Evolutionary conservation across 2,888 invertebrate genomes (phyloP), one percentile per base, ranked within the genome.

Genomic region (Leucophenga maculata): DNA sequence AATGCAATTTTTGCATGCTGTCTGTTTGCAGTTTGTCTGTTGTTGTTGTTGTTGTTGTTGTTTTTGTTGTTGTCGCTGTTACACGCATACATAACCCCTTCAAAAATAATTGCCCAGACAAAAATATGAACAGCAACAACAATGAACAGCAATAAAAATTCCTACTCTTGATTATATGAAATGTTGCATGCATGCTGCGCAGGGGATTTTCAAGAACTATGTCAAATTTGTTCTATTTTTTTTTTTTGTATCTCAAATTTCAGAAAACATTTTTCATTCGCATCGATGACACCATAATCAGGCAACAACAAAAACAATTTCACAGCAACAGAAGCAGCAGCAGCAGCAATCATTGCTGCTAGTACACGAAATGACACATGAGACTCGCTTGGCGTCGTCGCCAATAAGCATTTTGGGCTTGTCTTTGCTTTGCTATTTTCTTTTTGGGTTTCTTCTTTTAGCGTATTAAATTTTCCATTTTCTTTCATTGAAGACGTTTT

Each of bases 1-100:
- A 84, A 83, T 82, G 78, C 82, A 80, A 81, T 78, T 80, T 81
- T 84, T 81, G 85, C 83, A 85, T 85, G 68, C 73, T 75, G 54
- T 48, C 13, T 46, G 55, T 65, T n/a, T 32, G 32, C 59, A 11
- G 31, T 59, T 52, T n/a, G n/a, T n/a, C n/a, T n/a, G n/a, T n/a
- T n/a, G n/a, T n/a, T n/a, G n/a, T n/a, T n/a, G n/a, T n/a, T 52
- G 3, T 6, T 57, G 57, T 11, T 57, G 14, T 22, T 31, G 57
- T 57, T 26, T 2, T 31, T 57, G 57, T 22, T 8, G 64, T 26
- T 31, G 50, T 2, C 48, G 48, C 50, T 48, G 57, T 18, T 32
- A 32, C 32, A 32, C 50, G 50, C 18, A 18, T n/a, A 18, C 20
- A 32, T n/a, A 18, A n/a, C n/a, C n/a, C 52, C 52, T 52, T 52